Evolutionary conservation across 2,797 vertebrate species (phyloP), one percentile per base, ranked within the genome.

Genomic region (Steatocranus sp.): DNA sequence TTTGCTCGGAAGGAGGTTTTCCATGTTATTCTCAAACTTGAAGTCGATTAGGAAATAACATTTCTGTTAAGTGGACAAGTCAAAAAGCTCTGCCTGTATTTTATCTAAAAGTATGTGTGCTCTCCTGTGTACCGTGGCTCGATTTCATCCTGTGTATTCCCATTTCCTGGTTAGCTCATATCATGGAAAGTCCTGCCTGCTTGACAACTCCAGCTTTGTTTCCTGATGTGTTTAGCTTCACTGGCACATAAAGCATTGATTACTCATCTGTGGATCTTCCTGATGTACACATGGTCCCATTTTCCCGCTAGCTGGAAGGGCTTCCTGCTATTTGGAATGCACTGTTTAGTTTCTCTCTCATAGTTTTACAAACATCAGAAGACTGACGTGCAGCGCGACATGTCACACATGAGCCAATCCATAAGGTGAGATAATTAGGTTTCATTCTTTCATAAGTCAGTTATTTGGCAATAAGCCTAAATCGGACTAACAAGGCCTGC

Each of bases 211-310:
- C 86, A 86, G 86, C 87, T 89, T 92, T 87, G 87, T 93, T 95
- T 94, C 94, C 92, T 93, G 89, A 91, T 93, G 86, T 92, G 88
- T 94, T 95, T 93, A 86, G 91, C 90, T 90, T 91, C 86, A 88
- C 87, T 94, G 90, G 91, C 86, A 90, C 86, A 90, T 68, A n/a
- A 84, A 90, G 85, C 90, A 90, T 91, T 92, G 91, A 95, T 96
- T 96, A 95, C 89, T 95, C 94, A 96, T 95, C 78, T 93, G 92
- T 94, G 91, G 90, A 95, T 94, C 92, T 94, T 96, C 94, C 95
- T 94, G 95, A 94, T 92, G 94, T 96, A 95, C 94, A 94, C 91
- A 92, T 90, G 87, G 92, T 94, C 89, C 90, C 81, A 90, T 93
- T 92, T 92, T 83, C 83, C 83, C 83, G 36, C 74, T 36, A 77